Conservation (phyloP, 2,113 vertebrate genomes). For the Gallinago jamesoni region DNA sequence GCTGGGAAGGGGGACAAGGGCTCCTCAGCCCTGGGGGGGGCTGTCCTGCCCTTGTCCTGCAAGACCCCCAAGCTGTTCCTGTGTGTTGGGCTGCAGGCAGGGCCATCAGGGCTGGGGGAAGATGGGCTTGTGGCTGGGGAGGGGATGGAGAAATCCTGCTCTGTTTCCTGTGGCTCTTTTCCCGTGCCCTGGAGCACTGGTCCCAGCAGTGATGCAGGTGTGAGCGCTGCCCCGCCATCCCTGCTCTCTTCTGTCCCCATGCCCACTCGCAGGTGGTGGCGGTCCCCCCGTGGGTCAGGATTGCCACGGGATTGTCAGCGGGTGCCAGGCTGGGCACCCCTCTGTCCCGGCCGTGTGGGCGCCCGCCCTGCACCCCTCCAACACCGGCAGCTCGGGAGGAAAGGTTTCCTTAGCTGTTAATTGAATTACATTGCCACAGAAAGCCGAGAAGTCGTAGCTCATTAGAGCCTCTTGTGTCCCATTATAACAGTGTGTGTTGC, state of each 20-base stretch:
- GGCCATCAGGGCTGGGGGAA: background rate
- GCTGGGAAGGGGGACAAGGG: background rate
- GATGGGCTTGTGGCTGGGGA: accelerated
- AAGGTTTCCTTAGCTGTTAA: slow-evolving; percentile 55
- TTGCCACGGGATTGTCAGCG: accelerated
- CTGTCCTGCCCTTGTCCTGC: background rate
- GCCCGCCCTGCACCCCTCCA: background rate
- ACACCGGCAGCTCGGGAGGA: background rate
- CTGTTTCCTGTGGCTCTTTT: background rate
- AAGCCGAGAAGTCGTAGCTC: slow-evolving; percentile 64
- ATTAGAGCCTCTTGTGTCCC: slow-evolving; percentile 69
- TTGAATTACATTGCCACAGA: slow-evolving; percentile 71
- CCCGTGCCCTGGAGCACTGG: accelerated
- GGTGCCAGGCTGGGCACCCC: background rate
- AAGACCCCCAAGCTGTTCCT: accelerated
- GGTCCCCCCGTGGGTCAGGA: background rate
- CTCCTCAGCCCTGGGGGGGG: background rate
- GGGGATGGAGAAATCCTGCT: background rate
- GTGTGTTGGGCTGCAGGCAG: background rate
- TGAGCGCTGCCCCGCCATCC: accelerated
- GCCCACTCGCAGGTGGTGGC: accelerated
- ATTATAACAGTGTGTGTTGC: slow-evolving; percentile 47
- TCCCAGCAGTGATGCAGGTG: accelerated
- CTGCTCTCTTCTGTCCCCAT: background rate
- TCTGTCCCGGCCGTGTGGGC: background rate